A percentile compares a stretch with the other conserved stretches of the same genome.
These are phyloP conservation scores for Enteromius viviparus DNA, from an alignment of 2,797 vertebrate genomes.

Conservation along the genomic window DNA sequence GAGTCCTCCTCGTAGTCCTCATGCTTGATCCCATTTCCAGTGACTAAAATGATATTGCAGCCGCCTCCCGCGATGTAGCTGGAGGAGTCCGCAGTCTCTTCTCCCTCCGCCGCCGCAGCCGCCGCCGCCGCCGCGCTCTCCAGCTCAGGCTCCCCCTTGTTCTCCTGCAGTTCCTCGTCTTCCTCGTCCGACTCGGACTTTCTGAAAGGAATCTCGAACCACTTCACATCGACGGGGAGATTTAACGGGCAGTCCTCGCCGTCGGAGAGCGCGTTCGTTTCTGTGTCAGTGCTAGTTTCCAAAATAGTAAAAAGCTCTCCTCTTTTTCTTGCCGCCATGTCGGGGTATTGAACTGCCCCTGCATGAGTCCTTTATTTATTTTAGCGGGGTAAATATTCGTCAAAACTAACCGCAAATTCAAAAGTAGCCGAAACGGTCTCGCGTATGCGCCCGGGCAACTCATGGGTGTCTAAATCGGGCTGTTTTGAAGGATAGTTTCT, in stretches of 20 bases:
- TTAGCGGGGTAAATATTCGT: slow-evolving; percentile 71
- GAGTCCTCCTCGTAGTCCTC: slow-evolving; percentile 80
- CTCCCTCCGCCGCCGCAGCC: slow-evolving; percentile 60
- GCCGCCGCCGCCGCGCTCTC: slow-evolving; percentile 63
- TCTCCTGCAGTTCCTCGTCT: slow-evolving; percentile 73
- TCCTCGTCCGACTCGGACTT: slow-evolving; percentile 80
- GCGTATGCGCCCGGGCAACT: slow-evolving; percentile 70
- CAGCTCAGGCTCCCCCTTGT: slow-evolving; percentile 60
- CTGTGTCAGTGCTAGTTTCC: slow-evolving; percentile 85
- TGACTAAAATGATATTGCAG: slow-evolving; percentile 84
- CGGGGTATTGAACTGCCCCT: slow-evolving; percentile 85
- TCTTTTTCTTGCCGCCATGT: slow-evolving; percentile 88
- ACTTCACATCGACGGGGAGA: slow-evolving; percentile 84
- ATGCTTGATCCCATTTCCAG: slow-evolving; percentile 81
- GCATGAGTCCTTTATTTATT: slow-evolving; percentile 84
- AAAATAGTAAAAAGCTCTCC: slow-evolving; percentile 88
- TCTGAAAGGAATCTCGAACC: slow-evolving; percentile 83
- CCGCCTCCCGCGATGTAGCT: slow-evolving; percentile 78
- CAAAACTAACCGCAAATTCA: slow-evolving; percentile 70
- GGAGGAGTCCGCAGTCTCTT: slow-evolving; percentile 75
- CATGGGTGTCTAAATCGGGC: slow-evolving; percentile 73
- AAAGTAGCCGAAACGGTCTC: slow-evolving; percentile 74
- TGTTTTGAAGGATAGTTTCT: slow-evolving; percentile 75
- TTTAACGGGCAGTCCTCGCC: slow-evolving; percentile 79
- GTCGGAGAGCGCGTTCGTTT: slow-evolving; percentile 78